A percentile compares a stretch with the other conserved stretches of the same genome.
phyloP scores from a whole-genome alignment of 2,113 vertebrate species.

The Hemichromis elongatus region DNA sequence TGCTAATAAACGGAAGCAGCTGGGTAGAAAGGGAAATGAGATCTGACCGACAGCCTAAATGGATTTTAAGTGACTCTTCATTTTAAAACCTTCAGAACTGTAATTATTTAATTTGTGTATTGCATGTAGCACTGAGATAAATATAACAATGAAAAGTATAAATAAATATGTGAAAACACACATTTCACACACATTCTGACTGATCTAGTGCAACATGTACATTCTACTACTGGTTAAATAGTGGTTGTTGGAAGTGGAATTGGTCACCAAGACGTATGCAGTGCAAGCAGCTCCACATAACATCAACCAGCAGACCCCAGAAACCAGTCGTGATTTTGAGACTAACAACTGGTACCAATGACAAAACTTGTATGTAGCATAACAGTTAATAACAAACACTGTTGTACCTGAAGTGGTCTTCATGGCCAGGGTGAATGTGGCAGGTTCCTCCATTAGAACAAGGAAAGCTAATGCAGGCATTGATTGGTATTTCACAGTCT shows the following conservation, averaged over 20 bases:
- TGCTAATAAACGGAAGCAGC: not conserved
- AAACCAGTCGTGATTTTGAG: not conserved
- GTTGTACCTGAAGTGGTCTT: slow-evolving; percentile 89
- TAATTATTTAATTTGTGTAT: too few species aligned
- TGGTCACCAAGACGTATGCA: too few species aligned
- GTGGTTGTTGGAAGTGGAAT: not conserved
- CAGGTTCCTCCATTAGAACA: slow-evolving; percentile 91
- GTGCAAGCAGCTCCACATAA: not conserved
- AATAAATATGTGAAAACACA: too few species aligned
- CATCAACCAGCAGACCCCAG: not conserved
- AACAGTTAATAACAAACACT: not conserved
- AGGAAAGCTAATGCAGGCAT: slow-evolving; percentile 89
- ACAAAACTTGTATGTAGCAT: fast-evolving
- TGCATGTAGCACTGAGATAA: too few species aligned
- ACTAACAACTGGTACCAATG: not conserved
- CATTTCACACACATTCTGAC: too few species aligned
- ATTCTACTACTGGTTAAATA: not conserved
- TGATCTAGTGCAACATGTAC: not conserved
- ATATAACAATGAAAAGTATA: too few species aligned
- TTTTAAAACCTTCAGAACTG: too few species aligned
- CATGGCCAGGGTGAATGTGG: slow-evolving; percentile 80
- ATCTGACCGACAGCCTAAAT: not conserved
- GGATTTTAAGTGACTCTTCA: not conserved
- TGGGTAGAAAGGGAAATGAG: not conserved
- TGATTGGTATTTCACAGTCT: slow-evolving; percentile 87